Evolutionary conservation across 2,888 invertebrate genomes (phyloP).

Genomic region (Stenichneumon culpator): DNA sequence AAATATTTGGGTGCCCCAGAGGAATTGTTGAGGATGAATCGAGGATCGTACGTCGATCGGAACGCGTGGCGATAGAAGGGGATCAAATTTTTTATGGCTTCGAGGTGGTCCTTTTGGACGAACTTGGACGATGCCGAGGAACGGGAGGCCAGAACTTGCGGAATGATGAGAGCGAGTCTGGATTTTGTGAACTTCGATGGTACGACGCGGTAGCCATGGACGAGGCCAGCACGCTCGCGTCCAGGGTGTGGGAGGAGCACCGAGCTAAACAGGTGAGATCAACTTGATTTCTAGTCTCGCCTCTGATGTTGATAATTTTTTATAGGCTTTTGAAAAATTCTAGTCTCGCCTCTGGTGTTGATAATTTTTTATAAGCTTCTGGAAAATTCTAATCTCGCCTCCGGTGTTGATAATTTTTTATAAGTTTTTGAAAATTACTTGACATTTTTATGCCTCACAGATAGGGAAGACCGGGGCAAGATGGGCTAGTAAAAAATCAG

Average conservation of each 20-base stretch:
- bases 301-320: too few relatives aligned
- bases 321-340: too few relatives aligned
- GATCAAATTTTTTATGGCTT: conserved; percentile 49
- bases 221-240: conserved; percentile 66
- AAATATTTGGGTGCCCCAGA: conserved; percentile 5
- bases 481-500: too few relatives aligned
- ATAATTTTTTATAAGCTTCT: too few relatives aligned
- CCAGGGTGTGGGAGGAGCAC: conserved; percentile 73
- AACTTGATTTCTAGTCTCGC: too few relatives aligned
- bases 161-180: conserved; percentile 20
- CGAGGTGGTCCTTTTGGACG: conserved; percentile 27
- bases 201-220: conserved; percentile 71
- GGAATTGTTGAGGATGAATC: conserved; percentile 7
- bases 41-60: neutral
- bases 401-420: too few relatives aligned
- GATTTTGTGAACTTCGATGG: conserved; percentile 43
- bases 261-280: conserved; percentile 75
- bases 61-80: neutral
- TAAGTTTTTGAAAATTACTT: too few relatives aligned
- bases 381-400: too few relatives aligned
- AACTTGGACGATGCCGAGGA: conserved; percentile 47
- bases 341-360: too few relatives aligned
- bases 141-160: conserved; percentile 35
- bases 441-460: too few relatives aligned
- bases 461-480: too few relatives aligned